Evolutionary conservation across 2,888 invertebrate genomes (phyloP).

Genomic region (Candidula unifasciata): DNA sequence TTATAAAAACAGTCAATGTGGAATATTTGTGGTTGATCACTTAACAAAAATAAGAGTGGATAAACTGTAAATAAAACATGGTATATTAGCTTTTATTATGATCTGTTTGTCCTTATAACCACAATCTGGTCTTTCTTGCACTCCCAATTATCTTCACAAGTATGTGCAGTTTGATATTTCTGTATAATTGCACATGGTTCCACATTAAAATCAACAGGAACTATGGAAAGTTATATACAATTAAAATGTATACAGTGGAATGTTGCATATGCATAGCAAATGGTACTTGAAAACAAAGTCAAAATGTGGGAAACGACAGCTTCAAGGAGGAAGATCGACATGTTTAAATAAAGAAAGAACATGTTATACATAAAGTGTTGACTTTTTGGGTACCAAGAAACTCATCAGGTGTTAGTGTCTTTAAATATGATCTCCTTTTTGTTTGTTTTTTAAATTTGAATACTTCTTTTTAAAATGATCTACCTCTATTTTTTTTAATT

Average conservation of each 20-base stretch:
- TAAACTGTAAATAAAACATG: neutral
- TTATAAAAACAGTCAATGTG: neutral
- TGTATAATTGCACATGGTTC: no score
- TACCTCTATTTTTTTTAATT: no score
- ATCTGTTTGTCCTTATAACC: neutral
- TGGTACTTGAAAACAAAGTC: neutral
- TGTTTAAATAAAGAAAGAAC: neutral
- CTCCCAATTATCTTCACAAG: no score
- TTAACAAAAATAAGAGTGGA: neutral
- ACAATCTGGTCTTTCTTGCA: no score
- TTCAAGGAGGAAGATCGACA: neutral
- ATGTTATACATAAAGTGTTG: no score
- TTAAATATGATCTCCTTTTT: no score
- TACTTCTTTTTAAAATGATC: no score
- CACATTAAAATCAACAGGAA: no score
- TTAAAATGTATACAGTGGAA: conserved; percentile 13
- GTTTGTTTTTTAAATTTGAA: no score
- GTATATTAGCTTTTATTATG: neutral
- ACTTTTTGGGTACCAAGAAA: no score
- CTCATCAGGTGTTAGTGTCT: no score
- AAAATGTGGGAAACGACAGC: neutral
- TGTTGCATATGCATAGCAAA: conserved; percentile 20
- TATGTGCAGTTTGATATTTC: no score
- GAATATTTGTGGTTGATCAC: conserved; percentile 28
- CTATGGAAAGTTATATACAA: neutral